Base-by-base conservation (phyloP, 2,888 invertebrate species). In the Erannis defoliaria region DNA sequence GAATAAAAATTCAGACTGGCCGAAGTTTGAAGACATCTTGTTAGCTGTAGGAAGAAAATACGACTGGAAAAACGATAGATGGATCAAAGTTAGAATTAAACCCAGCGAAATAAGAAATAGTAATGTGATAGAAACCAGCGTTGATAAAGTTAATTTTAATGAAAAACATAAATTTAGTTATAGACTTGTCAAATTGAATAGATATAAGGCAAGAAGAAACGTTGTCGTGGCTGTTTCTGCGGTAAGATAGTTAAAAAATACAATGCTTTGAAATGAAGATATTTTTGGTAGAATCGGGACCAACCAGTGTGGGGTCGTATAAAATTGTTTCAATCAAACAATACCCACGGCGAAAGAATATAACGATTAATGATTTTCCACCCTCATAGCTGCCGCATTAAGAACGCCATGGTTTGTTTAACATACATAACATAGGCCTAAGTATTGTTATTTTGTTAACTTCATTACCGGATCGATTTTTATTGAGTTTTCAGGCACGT, bases 61-160 rank as follows among this genome's bases (percentile, higher is more conserved):
- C 59, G 92, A 93, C 63, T 92, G 92, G 92, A 93, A 91, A 76
- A 93, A 90, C 64, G 92, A 93, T 55, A 77, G 90, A 65, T 93
- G 93, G 93, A 86, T 92, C 57, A 93, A 93, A 86, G 82, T 90
- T 0, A 90, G 86, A 74, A 76, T 77, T 45, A 90, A 89, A 81
- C 58, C 74, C 19, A 82, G 81, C 60, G 67, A 62, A 58, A 59
- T 61, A n/a, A 60, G 66, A 5, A 65, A 63, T 16, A 64, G 35
- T 38, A 38, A 40, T 45, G 45, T 64, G 18, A 69, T 66, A 42
- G 64, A 71, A 49, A 53, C 63, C 10, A 65, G 66, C 21, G 64
- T 66, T 21, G 65, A 76, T 66, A 76, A 79, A 58, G 64, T 78
- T 58, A 74, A 77, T 60, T 77, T 81, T 66, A 82, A 85, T 57